phyloP scores from a whole-genome alignment of 2,797 vertebrate genomes.

The Pelochelys cantorii region DNA sequence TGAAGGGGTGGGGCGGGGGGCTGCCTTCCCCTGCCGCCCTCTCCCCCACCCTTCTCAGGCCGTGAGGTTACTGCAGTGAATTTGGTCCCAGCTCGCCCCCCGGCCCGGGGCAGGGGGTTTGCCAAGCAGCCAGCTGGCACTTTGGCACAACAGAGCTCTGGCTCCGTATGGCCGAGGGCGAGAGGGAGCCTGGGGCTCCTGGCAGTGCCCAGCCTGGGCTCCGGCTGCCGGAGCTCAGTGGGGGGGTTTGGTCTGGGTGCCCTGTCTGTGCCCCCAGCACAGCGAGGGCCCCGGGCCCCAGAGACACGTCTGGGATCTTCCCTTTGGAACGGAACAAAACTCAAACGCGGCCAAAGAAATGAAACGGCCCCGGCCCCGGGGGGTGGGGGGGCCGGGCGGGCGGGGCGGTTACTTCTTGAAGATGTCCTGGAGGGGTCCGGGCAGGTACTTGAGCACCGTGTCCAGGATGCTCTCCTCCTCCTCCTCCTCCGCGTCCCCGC shows the following conservation, averaged over 20 bases:
- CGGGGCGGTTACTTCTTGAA: constrained; percentile 94
- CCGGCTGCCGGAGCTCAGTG: background rate
- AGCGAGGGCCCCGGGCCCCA: background rate
- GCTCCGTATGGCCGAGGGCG: background rate
- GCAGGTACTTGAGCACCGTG: constrained; percentile 98
- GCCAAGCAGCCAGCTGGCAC: constrained; percentile 32
- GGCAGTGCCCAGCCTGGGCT: constrained; percentile 53
- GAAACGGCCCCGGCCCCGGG: background rate
- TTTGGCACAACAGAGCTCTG: constrained; percentile 50
- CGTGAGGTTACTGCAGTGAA: constrained; percentile 66
- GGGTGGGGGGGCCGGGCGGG: constrained; percentile 20
- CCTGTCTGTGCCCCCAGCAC: background rate
- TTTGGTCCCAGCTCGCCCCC: constrained; percentile 74
- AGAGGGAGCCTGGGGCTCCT: constrained; percentile 55
- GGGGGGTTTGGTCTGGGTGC: constrained; percentile 52
- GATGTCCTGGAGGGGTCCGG: constrained; percentile 98
- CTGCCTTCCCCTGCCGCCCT: too few species aligned
- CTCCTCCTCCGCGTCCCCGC: constrained; percentile 95
- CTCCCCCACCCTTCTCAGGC: too few species aligned
- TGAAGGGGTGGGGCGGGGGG: background rate
- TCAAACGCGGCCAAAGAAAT: background rate
- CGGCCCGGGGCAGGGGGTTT: constrained; percentile 42
- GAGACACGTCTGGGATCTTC: constrained; percentile 52
- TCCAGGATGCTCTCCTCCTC: constrained; percentile 99
- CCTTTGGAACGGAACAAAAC: constrained; percentile 59